phyloP scores from a whole-genome alignment of 2,113 vertebrate species.

The Oryzias curvinotus region DNA sequence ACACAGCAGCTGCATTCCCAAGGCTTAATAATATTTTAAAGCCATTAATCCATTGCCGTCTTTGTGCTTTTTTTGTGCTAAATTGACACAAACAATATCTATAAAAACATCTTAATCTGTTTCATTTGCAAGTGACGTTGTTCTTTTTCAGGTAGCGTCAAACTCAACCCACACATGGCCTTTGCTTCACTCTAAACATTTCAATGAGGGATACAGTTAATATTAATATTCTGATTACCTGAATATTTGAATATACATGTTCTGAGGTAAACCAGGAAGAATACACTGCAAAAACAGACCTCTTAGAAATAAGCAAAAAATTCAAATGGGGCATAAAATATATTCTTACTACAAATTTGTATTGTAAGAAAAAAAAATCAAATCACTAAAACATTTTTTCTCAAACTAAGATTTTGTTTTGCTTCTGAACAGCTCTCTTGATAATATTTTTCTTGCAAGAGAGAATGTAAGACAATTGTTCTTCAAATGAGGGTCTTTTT shows the following conservation, averaged over 20 bases:
- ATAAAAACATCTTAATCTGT: too few relatives aligned
- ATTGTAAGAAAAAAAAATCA: too few relatives aligned
- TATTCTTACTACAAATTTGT: too few relatives aligned
- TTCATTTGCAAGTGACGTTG: background rate
- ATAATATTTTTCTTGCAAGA: too few relatives aligned
- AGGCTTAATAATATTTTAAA: constrained; percentile 39
- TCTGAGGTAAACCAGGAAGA: background rate
- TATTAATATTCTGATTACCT: constrained; percentile 4
- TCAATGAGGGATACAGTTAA: constrained; percentile 6
- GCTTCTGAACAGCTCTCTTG: too few relatives aligned
- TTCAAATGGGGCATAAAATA: too few relatives aligned
- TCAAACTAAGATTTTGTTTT: too few relatives aligned
- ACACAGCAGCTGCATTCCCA: constrained; percentile 46
- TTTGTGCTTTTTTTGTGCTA: constrained; percentile 37
- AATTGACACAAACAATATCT: constrained; percentile 9
- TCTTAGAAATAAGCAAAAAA: background rate
- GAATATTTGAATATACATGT: background rate
- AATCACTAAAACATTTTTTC: too few relatives aligned
- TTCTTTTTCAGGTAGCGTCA: constrained; percentile 9
- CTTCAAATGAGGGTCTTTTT: too few relatives aligned
- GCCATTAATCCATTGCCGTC: constrained; percentile 45
- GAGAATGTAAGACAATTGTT: too few relatives aligned
- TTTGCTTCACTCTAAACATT: constrained; percentile 3
- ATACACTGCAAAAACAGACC: background rate
- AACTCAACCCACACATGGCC: constrained; percentile 8